Conservation (phyloP, 2,888 invertebrate genomes). For the Pseudeuparius sepicola region DNA sequence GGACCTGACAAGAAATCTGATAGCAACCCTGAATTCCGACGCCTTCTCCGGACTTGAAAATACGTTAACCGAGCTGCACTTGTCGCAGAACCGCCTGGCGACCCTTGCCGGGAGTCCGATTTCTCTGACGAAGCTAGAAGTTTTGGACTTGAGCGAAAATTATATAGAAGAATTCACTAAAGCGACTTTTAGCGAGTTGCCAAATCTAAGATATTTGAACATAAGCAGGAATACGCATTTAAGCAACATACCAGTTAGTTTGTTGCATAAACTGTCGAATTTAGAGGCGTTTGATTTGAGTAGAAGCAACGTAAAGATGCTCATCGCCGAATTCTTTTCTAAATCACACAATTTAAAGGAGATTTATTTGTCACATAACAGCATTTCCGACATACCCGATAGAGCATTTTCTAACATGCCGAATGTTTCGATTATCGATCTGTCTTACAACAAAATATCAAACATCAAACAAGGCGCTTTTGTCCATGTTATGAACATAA, state of each 20-base stretch:
- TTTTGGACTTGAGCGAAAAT: slow-evolving; percentile 71
- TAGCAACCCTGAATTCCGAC: slow-evolving; percentile 59
- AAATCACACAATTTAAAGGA: slow-evolving; percentile 56
- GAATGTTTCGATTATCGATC: slow-evolving; percentile 63
- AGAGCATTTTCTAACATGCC: slow-evolving; percentile 66
- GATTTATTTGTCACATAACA: slow-evolving; percentile 62
- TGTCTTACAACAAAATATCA: slow-evolving; percentile 70
- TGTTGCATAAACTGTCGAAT: slow-evolving; percentile 62
- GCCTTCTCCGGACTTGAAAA: slow-evolving; percentile 69
- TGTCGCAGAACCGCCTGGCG: slow-evolving; percentile 59
- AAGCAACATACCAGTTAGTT: slow-evolving; percentile 49
- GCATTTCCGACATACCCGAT: slow-evolving; percentile 66
- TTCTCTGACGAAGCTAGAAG: slow-evolving; percentile 52
- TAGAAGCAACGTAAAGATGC: slow-evolving; percentile 58
- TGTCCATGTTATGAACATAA: slow-evolving; percentile 65
- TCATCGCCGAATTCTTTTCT: slow-evolving; percentile 62
- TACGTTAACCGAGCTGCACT: slow-evolving; percentile 57
- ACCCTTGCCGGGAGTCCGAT: slow-evolving; percentile 56
- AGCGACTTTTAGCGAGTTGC: slow-evolving; percentile 56
- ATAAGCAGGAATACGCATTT: slow-evolving; percentile 66
- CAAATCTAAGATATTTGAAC: slow-evolving; percentile 60
- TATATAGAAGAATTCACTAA: slow-evolving; percentile 61
- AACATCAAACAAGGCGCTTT: slow-evolving; percentile 68
- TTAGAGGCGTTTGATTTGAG: slow-evolving; percentile 65
- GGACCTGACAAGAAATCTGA: slow-evolving; percentile 71